Evolutionary conservation across 2,888 invertebrate species (phyloP), one percentile per base, ranked within the genome.

Genomic region (Fissipunctia ypsillon): DNA sequence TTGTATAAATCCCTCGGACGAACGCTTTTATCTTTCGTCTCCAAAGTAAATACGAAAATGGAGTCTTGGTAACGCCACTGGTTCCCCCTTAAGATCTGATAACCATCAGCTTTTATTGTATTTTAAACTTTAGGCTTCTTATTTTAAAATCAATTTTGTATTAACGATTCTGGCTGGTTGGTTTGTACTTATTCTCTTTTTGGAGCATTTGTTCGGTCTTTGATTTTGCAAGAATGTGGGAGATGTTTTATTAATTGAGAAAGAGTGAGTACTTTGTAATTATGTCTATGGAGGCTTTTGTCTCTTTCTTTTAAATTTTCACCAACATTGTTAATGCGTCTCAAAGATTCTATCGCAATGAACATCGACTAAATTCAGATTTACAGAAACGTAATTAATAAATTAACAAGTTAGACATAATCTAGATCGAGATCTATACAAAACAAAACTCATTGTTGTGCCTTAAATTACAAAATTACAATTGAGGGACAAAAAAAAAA

Each of bases 21-120:
- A 87, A 90, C 76, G 91, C 90, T 91, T 91, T 94, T 92, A 92
- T 93, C 92, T 93, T 89, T 87, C 3, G 90, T 89, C 89, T 88
- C 83, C 80, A 88, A 89, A 92, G 90, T 90, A 92, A 93, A 93
- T 91, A 91, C 81, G 83, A 82, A 85, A 85, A 87, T 87, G 80
- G 84, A 83, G 84, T 81, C 77, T 59, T 67, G 45, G 59, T 70
- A 65, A 54, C 70, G 45, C 68, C 54, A 45, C 61, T 60, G 70
- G 65, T 74, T 28, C 60, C 68, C 70, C 71, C 64, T 75, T 66
- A 61, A 69, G 82, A 82, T 82, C 86, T 83, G 86, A 85, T 84
- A 81, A 83, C 79, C 60, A 70, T 72, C 64, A 63, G 50, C 43
- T 71, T 76, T 80, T 84, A 82, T 81, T 82, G 80, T 78, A 88